Conservation (phyloP, 2,797 vertebrate species). For the Thaleichthys pacificus region DNA sequence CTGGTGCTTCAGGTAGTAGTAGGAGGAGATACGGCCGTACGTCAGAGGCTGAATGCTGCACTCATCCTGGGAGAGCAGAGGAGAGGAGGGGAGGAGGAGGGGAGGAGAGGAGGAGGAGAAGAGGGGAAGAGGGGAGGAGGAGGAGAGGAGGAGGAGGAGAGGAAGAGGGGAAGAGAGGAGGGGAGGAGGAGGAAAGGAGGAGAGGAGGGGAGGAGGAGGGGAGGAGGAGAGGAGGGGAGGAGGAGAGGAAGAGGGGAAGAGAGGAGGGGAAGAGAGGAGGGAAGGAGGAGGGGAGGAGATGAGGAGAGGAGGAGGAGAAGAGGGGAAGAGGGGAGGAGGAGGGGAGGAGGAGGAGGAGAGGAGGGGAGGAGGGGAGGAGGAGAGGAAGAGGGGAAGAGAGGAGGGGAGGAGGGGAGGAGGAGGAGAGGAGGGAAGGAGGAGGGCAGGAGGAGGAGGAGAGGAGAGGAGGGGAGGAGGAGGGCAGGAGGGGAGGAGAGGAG, state of each 20-base stretch:
- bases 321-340: neutral
- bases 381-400: no score
- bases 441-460: neutral
- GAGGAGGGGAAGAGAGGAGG: neutral
- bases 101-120: neutral
- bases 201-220: neutral
- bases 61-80: conserved; percentile 76
- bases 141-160: no score
- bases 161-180: no score
- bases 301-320: neutral
- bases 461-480: neutral
- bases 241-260: neutral
- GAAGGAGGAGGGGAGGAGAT: neutral
- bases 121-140: neutral
- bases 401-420: no score
- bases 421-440: no score
- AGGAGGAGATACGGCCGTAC: conserved; percentile 89
- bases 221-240: neutral
- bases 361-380: no score
- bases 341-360: no score
- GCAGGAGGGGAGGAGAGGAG: neutral
- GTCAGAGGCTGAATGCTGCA: conserved; percentile 84
- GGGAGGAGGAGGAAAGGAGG: no score
- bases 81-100: neutral
- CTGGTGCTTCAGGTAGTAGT: conserved; percentile 94